These are phyloP conservation scores for Leptodactylus fallax DNA, from an alignment of 2,797 vertebrate species.

Conservation along the genomic window DNA sequence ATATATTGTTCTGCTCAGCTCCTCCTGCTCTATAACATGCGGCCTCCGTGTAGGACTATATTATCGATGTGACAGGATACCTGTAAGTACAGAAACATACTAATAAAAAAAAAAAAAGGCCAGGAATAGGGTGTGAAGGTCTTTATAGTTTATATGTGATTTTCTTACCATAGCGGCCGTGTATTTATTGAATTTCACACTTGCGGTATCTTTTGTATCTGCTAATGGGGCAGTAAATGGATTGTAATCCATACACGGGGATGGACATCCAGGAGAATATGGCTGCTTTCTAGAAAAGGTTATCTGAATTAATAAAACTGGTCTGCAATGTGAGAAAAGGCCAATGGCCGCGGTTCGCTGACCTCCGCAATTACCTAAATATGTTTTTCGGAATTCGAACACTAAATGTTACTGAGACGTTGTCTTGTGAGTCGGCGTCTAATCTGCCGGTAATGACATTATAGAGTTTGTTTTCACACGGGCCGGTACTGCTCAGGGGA, in stretches of 20 bases:
- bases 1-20: no score
- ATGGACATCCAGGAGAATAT: neutral
- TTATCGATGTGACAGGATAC: no score
- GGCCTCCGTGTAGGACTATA: no score
- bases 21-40: no score
- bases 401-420: constrained; percentile 11
- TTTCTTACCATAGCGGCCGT: neutral
- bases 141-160: neutral
- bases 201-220: neutral
- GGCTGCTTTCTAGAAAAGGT: neutral
- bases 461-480: constrained; percentile 60
- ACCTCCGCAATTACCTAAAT: neutral
- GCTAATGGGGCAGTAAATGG: neutral
- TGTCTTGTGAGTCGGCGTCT: constrained; percentile 30
- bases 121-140: neutral
- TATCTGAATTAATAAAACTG: neutral
- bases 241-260: neutral
- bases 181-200: neutral
- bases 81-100: neutral
- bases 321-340: neutral
- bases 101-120: neutral
- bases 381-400: neutral
- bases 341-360: neutral
- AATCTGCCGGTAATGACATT: constrained; percentile 54
- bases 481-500: constrained; percentile 38